A percentile compares a stretch with the other conserved stretches of the same genome.
phyloP scores from a whole-genome alignment of 1,140 invertebrate species.

The Magallana angulata region DNA sequence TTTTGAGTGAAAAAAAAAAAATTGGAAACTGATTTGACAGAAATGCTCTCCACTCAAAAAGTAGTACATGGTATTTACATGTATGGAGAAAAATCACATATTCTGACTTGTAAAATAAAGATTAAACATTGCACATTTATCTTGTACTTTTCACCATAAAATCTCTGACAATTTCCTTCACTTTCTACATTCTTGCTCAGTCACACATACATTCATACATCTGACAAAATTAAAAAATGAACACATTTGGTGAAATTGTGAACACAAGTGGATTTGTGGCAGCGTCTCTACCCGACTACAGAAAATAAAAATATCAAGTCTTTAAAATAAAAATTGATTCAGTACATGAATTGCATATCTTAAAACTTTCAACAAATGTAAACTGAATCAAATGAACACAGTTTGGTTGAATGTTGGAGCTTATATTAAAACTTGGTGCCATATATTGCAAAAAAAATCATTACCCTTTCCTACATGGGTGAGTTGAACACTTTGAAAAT shows the following conservation, averaged over 20 bases:
- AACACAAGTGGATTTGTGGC: constrained; percentile 4
- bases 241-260: constrained; percentile 24
- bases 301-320: neutral
- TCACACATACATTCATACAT: constrained; percentile 23
- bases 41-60: neutral
- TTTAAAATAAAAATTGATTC: neutral
- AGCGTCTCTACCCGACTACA: neutral
- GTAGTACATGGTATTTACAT: neutral
- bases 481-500: too few relatives aligned
- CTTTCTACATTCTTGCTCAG: neutral
- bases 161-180: neutral
- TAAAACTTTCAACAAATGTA: too few relatives aligned
- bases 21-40: too few relatives aligned
- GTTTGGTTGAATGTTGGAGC: too few relatives aligned
- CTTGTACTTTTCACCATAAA: neutral
- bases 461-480: neutral
- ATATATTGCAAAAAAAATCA: neutral
- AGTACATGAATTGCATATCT: neutral
- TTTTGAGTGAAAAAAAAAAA: too few relatives aligned
- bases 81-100: neutral
- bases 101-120: constrained; percentile 3
- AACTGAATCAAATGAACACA: too few relatives aligned
- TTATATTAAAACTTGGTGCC: neutral
- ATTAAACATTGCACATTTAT: neutral
- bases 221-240: neutral